phyloP scores from a whole-genome alignment of 2,888 invertebrate species.

The Theretra japonica region DNA sequence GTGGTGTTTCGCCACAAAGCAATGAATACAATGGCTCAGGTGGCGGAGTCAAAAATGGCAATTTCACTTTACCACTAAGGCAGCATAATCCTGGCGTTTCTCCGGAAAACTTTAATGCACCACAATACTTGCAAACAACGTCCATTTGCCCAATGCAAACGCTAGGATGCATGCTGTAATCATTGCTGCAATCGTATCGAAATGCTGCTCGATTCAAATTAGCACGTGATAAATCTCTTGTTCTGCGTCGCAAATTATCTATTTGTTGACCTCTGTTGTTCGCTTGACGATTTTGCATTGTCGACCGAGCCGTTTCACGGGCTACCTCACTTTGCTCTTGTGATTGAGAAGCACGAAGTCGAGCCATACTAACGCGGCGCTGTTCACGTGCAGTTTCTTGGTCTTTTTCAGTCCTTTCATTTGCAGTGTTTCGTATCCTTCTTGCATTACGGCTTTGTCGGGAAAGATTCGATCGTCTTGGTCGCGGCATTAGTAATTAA shows the following conservation, averaged over 20 bases:
- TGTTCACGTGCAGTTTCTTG: constrained; percentile 43
- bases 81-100: too few species aligned
- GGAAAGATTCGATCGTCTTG: constrained; percentile 46
- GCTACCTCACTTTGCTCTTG: constrained; percentile 49
- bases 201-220: constrained; percentile 55
- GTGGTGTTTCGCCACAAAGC: too few species aligned
- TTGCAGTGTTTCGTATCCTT: constrained; percentile 42
- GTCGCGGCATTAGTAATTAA: constrained; percentile 32
- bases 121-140: too few species aligned
- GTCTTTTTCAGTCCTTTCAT: constrained; percentile 45
- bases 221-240: constrained; percentile 48
- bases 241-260: constrained; percentile 47
- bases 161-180: constrained; percentile 37
- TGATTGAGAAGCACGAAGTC: constrained; percentile 49
- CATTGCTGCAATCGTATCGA: constrained; percentile 48
- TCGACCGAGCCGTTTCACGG: constrained; percentile 51
- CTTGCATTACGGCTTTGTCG: constrained; percentile 49
- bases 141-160: constrained; percentile 27
- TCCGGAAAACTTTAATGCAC: too few species aligned
- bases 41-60: too few species aligned
- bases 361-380: constrained; percentile 49
- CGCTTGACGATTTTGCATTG: constrained; percentile 41
- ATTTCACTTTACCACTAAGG: too few species aligned
- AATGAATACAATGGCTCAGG: too few species aligned
- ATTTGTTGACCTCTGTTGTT: constrained; percentile 47